Evolutionary conservation across 2,113 vertebrate genomes (phyloP).

Genomic region (Boleophthalmus pectinirostris): DNA sequence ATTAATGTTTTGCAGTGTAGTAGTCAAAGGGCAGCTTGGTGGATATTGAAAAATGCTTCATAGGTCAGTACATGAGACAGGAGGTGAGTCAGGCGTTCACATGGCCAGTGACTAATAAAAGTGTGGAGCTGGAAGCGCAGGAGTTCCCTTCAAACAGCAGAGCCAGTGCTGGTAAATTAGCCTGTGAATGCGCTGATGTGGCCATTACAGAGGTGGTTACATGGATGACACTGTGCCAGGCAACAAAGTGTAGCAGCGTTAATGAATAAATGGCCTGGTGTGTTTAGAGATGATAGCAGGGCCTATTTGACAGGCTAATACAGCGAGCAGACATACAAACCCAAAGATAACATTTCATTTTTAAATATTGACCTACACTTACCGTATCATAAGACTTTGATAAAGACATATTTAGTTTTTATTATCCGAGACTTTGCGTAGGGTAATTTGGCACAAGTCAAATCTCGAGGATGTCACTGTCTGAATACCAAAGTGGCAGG

Average conservation of each 20-base stretch:
- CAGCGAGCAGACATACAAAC: constrained; percentile 22
- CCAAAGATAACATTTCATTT: constrained; percentile 28
- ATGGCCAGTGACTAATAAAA: constrained; percentile 49
- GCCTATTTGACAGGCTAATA: constrained; percentile 42
- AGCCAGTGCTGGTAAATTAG: constrained; percentile 38
- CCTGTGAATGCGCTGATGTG: constrained; percentile 36
- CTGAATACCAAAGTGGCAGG: constrained; percentile 48
- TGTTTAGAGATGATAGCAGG: constrained; percentile 42
- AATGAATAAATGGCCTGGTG: constrained; percentile 42
- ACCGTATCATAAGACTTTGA: constrained; percentile 43
- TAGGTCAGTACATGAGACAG: background rate
- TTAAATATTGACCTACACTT: constrained; percentile 24
- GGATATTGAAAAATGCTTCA: background rate
- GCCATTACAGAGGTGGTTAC: constrained; percentile 27
- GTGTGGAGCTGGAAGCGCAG: background rate
- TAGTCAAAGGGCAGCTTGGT: constrained; percentile 2
- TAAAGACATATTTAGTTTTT: constrained; percentile 54
- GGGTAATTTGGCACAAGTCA: constrained; percentile 44
- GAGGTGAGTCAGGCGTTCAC: constrained; percentile 38
- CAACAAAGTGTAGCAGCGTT: constrained; percentile 46
- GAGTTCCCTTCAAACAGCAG: constrained; percentile 25
- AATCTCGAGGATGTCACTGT: constrained; percentile 31
- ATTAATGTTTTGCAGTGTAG: too few species aligned
- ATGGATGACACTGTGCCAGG: constrained; percentile 36
- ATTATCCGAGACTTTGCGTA: constrained; percentile 38